These are phyloP conservation scores for Hypomecis punctinalis DNA, from an alignment of 2,888 invertebrate genomes.

Conservation along the genomic window DNA sequence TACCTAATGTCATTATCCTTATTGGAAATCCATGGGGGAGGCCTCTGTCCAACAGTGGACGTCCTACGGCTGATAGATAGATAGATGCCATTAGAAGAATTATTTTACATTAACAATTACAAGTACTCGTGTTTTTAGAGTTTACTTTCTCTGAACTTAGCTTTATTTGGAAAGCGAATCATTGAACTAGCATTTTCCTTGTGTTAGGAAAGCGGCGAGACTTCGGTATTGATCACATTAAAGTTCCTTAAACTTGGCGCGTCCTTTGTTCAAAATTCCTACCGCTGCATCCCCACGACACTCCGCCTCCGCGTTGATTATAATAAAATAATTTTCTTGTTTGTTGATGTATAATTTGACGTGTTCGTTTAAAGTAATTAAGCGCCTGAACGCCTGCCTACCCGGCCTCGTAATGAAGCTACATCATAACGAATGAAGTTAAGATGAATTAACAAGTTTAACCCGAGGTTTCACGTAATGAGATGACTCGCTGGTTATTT, in stretches of 20 bases:
- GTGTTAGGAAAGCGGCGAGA: constrained; percentile 32
- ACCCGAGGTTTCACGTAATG: constrained; percentile 50
- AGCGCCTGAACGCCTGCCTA: constrained; percentile 51
- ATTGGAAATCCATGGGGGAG: no score
- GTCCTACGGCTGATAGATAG: no score
- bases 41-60: no score
- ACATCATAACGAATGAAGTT: constrained; percentile 62
- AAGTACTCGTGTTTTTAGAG: no score
- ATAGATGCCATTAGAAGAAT: no score
- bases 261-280: constrained; percentile 30
- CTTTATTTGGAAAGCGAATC: constrained; percentile 2
- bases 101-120: no score
- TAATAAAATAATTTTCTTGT: constrained; percentile 28
- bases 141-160: no score
- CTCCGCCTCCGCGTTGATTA: constrained; percentile 29
- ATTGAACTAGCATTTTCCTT: constrained; percentile 31
- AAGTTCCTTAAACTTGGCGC: constrained; percentile 40
- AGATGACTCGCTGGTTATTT: constrained; percentile 51
- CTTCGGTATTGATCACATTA: constrained; percentile 40
- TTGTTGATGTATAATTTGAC: constrained; percentile 43
- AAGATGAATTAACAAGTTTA: constrained; percentile 62
- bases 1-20: no score
- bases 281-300: constrained; percentile 16
- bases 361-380: constrained; percentile 50
- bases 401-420: constrained; percentile 54